phyloP scores from a whole-genome alignment of 2,888 invertebrate genomes.

The Hoplodrina blanda region DNA sequence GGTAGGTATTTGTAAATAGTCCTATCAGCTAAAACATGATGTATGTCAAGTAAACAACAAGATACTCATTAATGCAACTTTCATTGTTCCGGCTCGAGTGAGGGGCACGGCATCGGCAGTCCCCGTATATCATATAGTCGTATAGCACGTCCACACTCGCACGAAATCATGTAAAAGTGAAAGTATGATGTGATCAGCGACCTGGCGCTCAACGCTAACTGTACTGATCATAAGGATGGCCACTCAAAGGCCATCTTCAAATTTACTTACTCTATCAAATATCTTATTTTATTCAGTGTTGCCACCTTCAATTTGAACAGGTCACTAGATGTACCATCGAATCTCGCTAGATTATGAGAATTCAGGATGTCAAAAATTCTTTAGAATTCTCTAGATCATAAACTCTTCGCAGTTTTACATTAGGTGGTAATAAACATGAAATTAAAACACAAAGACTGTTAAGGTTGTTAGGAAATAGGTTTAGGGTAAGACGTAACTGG shows the following conservation, averaged over 20 bases:
- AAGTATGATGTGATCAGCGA: constrained; percentile 85
- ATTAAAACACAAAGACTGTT: too few relatives aligned
- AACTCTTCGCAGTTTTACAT: too few relatives aligned
- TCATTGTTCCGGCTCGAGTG: constrained; percentile 83
- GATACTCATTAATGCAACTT: constrained; percentile 81
- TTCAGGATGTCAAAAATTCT: too few relatives aligned
- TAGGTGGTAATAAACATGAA: too few relatives aligned
- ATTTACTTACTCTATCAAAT: neutral
- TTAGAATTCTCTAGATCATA: too few relatives aligned
- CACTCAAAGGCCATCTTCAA: constrained; percentile 30
- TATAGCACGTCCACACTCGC: constrained; percentile 75
- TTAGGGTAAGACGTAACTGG: too few relatives aligned
- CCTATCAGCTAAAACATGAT: constrained; percentile 58
- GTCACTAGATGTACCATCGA: too few relatives aligned
- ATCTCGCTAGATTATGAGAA: too few relatives aligned
- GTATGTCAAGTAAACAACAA: constrained; percentile 68
- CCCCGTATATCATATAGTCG: too few relatives aligned
- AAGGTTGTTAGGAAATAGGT: too few relatives aligned
- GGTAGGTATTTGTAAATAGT: constrained; percentile 16
- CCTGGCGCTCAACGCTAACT: constrained; percentile 65
- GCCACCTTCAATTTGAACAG: too few relatives aligned
- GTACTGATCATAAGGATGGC: constrained; percentile 59
- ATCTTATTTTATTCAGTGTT: too few relatives aligned
- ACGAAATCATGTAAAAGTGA: constrained; percentile 88
- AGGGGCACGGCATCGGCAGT: constrained; percentile 75